Conservation (phyloP, 2,113 vertebrate genomes). For the Hypanus sabinus region DNA sequence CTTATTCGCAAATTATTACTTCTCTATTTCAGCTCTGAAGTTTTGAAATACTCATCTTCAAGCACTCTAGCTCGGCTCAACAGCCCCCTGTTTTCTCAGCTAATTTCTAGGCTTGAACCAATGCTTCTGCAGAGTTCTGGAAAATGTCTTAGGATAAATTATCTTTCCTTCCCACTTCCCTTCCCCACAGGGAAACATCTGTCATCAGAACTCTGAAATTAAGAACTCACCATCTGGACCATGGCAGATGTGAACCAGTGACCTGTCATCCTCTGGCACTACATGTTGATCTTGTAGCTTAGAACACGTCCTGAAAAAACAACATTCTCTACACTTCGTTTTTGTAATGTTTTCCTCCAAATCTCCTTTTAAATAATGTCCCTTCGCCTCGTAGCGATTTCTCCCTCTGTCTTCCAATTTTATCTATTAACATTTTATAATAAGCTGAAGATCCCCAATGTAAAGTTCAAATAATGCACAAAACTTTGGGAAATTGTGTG, state of each 20-base stretch:
- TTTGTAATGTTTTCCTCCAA: not conserved
- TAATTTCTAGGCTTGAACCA: not conserved
- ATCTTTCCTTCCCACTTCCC: not conserved
- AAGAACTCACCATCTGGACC: constrained; percentile 9
- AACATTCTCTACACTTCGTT: not conserved
- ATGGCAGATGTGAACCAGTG: not conserved
- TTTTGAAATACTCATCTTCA: not conserved
- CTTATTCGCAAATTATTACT: not conserved
- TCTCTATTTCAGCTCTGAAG: not conserved
- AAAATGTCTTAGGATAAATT: not conserved
- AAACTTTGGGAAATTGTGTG: not conserved
- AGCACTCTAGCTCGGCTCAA: too few species aligned
- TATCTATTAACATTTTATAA: not conserved
- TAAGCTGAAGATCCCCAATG: not conserved
- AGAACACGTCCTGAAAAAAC: not conserved
- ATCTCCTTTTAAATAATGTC: not conserved
- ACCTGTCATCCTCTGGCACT: not conserved
- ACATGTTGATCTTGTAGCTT: not conserved
- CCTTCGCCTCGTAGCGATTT: not conserved
- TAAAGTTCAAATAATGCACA: not conserved
- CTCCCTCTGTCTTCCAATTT: not conserved
- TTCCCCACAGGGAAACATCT: not conserved
- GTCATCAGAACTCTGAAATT: not conserved
- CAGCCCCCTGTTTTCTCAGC: not conserved
- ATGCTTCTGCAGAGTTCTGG: not conserved